These are phyloP conservation scores for Trachelus stipa DNA, from an alignment of 2,888 invertebrate genomes.

Conservation along the genomic window DNA sequence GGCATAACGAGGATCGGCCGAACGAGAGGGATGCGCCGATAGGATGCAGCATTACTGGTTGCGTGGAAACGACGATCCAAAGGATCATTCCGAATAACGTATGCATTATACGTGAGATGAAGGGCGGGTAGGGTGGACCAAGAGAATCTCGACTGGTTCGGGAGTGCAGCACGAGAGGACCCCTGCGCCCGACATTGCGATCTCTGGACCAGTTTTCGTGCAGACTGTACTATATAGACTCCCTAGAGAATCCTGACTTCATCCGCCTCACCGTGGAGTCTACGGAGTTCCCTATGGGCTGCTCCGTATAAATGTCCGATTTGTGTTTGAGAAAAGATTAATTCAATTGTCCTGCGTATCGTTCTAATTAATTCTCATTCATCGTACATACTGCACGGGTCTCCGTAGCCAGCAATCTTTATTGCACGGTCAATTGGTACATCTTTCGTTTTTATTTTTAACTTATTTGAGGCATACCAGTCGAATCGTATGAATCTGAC, in stretches of 20 bases:
- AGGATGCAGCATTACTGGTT: not conserved
- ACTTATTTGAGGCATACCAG: too few species aligned
- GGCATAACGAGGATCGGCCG: not conserved
- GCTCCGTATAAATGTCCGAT: not conserved
- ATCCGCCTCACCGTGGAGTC: not conserved
- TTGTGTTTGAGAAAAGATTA: not conserved
- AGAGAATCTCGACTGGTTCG: not conserved
- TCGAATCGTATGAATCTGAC: not conserved
- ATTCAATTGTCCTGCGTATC: too few species aligned
- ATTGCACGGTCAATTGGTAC: not conserved
- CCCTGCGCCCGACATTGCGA: conserved; percentile 41
- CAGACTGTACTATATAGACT: conserved; percentile 17
- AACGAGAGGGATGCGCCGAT: not conserved
- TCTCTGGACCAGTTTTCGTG: conserved; percentile 45
- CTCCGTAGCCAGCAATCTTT: not conserved
- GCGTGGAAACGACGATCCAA: not conserved
- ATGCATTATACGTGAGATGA: not conserved
- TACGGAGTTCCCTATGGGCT: not conserved
- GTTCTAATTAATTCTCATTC: too few species aligned
- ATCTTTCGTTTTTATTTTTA: not conserved
- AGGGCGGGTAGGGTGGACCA: not conserved
- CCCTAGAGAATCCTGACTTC: not conserved
- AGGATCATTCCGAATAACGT: not conserved
- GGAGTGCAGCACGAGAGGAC: not conserved
- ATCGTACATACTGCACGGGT: too few species aligned